Base-by-base conservation (phyloP, 2,888 invertebrate genomes). In the Antheraea assamensis region DNA sequence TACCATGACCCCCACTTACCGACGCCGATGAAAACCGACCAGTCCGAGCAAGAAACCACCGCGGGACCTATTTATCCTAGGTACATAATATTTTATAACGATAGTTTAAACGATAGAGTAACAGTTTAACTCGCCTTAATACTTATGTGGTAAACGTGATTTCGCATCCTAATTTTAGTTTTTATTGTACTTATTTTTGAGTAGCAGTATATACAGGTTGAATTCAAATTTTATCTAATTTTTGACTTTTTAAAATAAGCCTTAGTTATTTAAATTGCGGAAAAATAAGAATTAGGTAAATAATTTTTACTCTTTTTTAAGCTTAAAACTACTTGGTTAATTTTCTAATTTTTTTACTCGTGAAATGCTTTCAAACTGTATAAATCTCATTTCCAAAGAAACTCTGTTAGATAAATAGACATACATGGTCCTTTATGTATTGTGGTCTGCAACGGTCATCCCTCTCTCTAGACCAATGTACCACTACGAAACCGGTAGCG, bases 31-130 rank as follows among this genome's bases (percentile, higher is more conserved):
- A 97, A 97, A 91, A 96, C 96, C 31, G 97, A 97, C 89, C 95
- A 95, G 83, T 92, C 95, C 49, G 96, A 96, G 81, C 95, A 95
- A 80, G 97, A 97, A 82, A 95, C 96, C 82, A 95, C 91, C 81
- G 95, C 96, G 76, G 97, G 96, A 73, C 97, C 97, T 27, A 95
- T 97, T 74, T 97, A 97, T 89, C 97, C 97, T 79, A 96, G 96
- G 96, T 96, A 92, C 83, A 92, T 90, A 76, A 76, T 66, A 76
- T 78, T 77, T 76, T 72, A 77, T 78, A 55, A 72, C 30, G 72
- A 74, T 66, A n/a, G n/a, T n/a, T n/a, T n/a, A n/a, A n/a, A n/a
- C n/a, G n/a, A n/a, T n/a, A n/a, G n/a, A n/a, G n/a, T n/a, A n/a
- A n/a, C 68, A n/a, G 73, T 78, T 83, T 80, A 83, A 85, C 84